Conservation (phyloP, 92 coral and sea anemone species). For the Porites evermanni region DNA sequence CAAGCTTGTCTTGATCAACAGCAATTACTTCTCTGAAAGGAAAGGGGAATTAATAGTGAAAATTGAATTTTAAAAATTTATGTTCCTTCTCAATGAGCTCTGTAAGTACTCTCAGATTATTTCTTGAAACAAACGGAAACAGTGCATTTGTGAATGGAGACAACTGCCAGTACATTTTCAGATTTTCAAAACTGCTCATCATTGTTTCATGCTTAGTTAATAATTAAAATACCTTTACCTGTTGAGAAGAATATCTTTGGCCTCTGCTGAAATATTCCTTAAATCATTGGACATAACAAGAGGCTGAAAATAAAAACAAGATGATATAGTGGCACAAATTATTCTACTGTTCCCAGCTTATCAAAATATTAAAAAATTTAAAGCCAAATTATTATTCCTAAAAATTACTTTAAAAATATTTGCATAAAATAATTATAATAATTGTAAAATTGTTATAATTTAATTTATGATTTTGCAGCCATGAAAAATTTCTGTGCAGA, state of each 20-base stretch:
- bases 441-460: too few relatives aligned
- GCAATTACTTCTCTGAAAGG: slow-evolving; percentile 86
- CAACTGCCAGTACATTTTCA: neutral
- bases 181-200: neutral
- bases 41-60: neutral
- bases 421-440: too few relatives aligned
- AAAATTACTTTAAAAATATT: too few relatives aligned
- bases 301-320: slow-evolving; percentile 67
- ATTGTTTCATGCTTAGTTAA: neutral
- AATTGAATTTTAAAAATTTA: neutral
- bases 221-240: slow-evolving; percentile 45
- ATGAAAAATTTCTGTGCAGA: too few relatives aligned
- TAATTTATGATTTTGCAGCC: too few relatives aligned
- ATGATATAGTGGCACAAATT: neutral
- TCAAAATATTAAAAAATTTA: too few relatives aligned
- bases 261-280: slow-evolving; percentile 73
- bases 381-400: too few relatives aligned
- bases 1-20: slow-evolving; percentile 93
- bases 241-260: slow-evolving; percentile 90
- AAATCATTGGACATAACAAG: slow-evolving; percentile 96
- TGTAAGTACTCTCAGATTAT: neutral
- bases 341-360: too few relatives aligned
- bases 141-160: neutral
- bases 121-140: too few relatives aligned
- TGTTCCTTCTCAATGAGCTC: neutral